A percentile compares a stretch with the other conserved stretches of the same genome.
phyloP scores from a whole-genome alignment of 92 coral and sea anemone species.

The Umimayanthus kanabou region DNA sequence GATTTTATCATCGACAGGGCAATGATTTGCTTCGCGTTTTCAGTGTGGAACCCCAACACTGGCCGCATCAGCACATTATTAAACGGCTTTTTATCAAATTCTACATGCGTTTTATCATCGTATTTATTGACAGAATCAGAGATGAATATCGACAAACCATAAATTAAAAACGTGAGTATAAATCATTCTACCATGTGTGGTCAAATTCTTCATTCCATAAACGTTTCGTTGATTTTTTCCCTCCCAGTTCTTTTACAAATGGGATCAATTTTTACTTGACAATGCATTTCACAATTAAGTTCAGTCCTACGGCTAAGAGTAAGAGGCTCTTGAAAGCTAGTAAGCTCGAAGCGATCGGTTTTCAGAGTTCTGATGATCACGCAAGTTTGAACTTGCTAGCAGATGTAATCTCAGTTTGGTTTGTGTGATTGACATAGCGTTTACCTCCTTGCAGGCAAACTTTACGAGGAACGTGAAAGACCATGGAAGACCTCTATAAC shows the following conservation, averaged over 20 bases:
- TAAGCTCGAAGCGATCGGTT: not conserved
- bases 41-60: not conserved
- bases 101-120: not conserved
- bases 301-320: not conserved
- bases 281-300: not conserved
- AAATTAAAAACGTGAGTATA: slow-evolving; percentile 8
- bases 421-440: not conserved
- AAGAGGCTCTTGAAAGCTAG: not conserved
- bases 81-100: not conserved
- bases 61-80: not conserved
- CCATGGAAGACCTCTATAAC: too few species aligned
- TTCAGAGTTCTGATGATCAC: not conserved
- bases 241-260: too few species aligned
- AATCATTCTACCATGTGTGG: not conserved
- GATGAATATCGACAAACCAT: slow-evolving; percentile 1
- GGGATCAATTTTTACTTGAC: not conserved
- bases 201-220: not conserved
- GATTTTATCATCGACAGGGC: not conserved
- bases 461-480: too few species aligned
- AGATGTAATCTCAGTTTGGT: not conserved
- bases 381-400: not conserved
- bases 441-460: not conserved
- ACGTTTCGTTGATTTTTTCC: not conserved
- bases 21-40: not conserved
- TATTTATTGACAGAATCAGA: slow-evolving; percentile 8